These are phyloP conservation scores for Eurystomus gularis DNA, from an alignment of 2,113 vertebrate genomes.

Conservation along the genomic window DNA sequence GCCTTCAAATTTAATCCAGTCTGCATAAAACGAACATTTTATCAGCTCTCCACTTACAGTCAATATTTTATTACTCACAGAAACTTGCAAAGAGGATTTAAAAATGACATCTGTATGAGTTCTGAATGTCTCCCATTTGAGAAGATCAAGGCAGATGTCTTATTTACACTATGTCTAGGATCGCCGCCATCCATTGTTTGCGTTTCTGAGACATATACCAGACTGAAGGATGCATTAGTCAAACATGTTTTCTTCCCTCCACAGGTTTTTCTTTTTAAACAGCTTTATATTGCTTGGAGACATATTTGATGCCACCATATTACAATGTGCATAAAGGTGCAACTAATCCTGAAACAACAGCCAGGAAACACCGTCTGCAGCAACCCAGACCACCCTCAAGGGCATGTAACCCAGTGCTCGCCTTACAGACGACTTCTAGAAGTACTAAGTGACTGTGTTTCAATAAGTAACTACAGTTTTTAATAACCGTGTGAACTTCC, in stretches of 20 bases:
- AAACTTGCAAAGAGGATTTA: not conserved
- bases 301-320: not conserved
- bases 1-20: not conserved
- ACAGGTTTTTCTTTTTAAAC: not conserved
- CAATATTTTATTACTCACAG: not conserved
- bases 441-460: not conserved
- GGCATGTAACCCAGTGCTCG: not conserved
- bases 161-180: slow-evolving; percentile 57
- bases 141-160: slow-evolving; percentile 34
- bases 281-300: not conserved
- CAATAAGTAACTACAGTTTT: not conserved
- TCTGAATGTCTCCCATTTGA: not conserved
- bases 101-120: slow-evolving; percentile 3
- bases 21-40: not conserved
- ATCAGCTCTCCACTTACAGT: not conserved
- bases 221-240: not conserved
- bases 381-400: not conserved
- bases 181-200: slow-evolving; percentile 36
- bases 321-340: not conserved
- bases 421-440: not conserved
- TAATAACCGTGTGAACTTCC: not conserved
- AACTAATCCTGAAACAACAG: slow-evolving; percentile 12
- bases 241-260: not conserved
- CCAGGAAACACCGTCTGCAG: not conserved
- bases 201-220: slow-evolving; percentile 8